phyloP scores from a whole-genome alignment of 2,797 vertebrate genomes.

The Leucoraja ocellata region DNA sequence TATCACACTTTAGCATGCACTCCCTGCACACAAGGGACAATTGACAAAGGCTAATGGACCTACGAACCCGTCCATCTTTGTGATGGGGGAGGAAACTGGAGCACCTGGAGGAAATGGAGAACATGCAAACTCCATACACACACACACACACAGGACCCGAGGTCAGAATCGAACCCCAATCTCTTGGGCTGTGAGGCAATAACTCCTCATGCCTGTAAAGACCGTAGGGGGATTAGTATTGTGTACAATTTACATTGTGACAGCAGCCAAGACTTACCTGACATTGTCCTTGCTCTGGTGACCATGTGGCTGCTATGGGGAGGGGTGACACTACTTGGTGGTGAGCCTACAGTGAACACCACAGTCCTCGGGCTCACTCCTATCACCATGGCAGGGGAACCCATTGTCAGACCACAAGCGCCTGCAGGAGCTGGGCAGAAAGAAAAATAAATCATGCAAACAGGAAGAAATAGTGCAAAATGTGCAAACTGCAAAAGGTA shows the following conservation, averaged over 20 bases:
- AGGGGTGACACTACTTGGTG: constrained; percentile 78
- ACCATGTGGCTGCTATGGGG: constrained; percentile 80
- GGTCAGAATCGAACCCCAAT: no score
- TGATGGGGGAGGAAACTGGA: no score
- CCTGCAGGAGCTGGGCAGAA: constrained; percentile 69
- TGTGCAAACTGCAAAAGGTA: constrained; percentile 6
- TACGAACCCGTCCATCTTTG: no score
- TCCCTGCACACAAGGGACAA: no score
- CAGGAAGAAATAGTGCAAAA: constrained; percentile 33
- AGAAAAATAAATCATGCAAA: constrained; percentile 17
- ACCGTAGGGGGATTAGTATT: neutral
- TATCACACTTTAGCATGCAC: no score
- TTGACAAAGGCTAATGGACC: no score
- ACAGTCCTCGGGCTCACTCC: constrained; percentile 69
- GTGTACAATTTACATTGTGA: neutral
- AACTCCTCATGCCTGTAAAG: no score
- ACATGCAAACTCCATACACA: no score
- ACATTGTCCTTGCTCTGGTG: constrained; percentile 80
- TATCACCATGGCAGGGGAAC: constrained; percentile 50
- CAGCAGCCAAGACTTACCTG: constrained; percentile 63
- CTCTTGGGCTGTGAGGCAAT: no score
- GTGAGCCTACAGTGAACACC: constrained; percentile 92
- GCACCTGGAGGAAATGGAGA: no score
- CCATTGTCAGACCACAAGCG: constrained; percentile 56
- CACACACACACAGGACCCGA: no score